Conservation (phyloP, 1,140 invertebrate species). For the Bombus pyrosoma region DNA sequence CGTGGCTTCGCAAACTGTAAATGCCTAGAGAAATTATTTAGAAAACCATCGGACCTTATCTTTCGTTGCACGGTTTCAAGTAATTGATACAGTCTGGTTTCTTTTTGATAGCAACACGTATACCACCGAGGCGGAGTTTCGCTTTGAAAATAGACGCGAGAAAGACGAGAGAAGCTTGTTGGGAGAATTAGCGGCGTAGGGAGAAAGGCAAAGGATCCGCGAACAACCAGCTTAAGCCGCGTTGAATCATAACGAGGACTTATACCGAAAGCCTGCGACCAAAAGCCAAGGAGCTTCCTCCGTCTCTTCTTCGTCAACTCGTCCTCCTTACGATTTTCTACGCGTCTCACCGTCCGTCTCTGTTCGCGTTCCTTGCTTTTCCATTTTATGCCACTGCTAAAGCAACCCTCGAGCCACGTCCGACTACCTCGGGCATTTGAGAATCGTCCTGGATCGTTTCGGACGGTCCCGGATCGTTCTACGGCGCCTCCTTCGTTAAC, state of each 20-base stretch:
- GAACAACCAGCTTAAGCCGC: constrained; percentile 77
- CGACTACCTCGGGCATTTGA: not conserved
- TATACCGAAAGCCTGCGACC: constrained; percentile 75
- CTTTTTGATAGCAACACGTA: not conserved
- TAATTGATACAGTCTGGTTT: not conserved
- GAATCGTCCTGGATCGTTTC: not conserved
- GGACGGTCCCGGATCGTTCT: not conserved
- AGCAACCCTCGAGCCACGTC: constrained; percentile 46
- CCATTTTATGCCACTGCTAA: constrained; percentile 53
- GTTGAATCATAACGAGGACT: constrained; percentile 82
- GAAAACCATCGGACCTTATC: too few relatives aligned
- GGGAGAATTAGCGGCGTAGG: constrained; percentile 71
- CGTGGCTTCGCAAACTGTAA: too few relatives aligned
- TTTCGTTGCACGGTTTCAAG: too few relatives aligned
- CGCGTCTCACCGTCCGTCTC: constrained; percentile 29
- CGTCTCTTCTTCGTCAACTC: constrained; percentile 2
- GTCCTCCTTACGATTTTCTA: constrained; percentile 3
- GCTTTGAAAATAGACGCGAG: constrained; percentile 70
- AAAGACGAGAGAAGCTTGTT: constrained; percentile 64
- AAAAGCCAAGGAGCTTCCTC: constrained; percentile 68
- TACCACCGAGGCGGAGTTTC: constrained; percentile 8
- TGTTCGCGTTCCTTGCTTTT: constrained; percentile 3
- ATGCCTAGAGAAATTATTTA: too few relatives aligned
- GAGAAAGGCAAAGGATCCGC: constrained; percentile 57
- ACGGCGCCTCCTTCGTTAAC: not conserved